A percentile compares a stretch with the other conserved stretches of the same genome.
Conservation (phyloP, 2,888 invertebrate species). For the Phlogophora meticulosa region DNA sequence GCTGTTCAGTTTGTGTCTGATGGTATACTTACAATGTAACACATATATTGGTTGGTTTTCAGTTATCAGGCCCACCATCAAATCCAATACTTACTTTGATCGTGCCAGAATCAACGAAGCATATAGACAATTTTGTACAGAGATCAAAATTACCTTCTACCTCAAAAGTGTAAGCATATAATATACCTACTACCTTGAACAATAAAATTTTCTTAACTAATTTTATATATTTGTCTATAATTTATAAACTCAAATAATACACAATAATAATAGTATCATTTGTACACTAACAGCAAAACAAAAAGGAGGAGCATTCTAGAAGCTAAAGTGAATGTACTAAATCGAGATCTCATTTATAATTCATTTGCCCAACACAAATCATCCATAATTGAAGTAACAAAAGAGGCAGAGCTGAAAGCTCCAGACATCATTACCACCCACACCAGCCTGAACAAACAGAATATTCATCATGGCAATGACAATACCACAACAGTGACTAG, state of each 20-base stretch:
- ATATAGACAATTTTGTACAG: constrained; percentile 86
- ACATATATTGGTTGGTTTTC: constrained; percentile 34
- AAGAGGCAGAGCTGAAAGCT: constrained; percentile 12
- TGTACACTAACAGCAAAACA: constrained; percentile 75
- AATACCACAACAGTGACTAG: constrained; percentile 29
- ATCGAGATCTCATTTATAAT: constrained; percentile 58
- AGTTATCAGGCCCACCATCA: constrained; percentile 76
- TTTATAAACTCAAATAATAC: too few species aligned
- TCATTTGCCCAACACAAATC: constrained; percentile 58
- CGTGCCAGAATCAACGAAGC: constrained; percentile 81
- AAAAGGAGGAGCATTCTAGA: constrained; percentile 82
- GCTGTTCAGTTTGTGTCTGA: neutral
- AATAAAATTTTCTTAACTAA: too few species aligned
- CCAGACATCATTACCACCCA: constrained; percentile 11
- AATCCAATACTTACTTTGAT: constrained; percentile 84
- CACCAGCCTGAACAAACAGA: constrained; percentile 34
- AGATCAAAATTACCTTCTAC: constrained; percentile 76
- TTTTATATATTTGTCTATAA: too few species aligned
- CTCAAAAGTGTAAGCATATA: constrained; percentile 78
- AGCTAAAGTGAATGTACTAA: constrained; percentile 39
- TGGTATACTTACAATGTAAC: neutral
- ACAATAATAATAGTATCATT: too few species aligned
- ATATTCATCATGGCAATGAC: constrained; percentile 3
- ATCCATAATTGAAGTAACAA: constrained; percentile 14
- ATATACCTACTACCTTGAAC: neutral